Evolutionary conservation across 2,113 vertebrate genomes (phyloP).

Genomic region (Grus americana): DNA sequence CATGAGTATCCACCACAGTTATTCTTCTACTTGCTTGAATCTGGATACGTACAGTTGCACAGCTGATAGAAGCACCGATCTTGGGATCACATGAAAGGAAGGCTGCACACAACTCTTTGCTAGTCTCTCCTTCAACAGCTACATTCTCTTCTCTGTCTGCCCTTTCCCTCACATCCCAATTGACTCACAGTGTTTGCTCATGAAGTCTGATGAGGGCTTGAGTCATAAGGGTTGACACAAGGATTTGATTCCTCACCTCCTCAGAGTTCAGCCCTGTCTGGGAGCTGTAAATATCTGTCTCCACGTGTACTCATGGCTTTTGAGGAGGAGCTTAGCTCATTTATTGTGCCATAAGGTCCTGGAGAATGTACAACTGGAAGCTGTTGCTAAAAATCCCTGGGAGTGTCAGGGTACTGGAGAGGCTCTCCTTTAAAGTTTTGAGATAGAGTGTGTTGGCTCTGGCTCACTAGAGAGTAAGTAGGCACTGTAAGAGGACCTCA

Average conservation of each 20-base stretch:
- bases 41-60: neutral
- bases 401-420: neutral
- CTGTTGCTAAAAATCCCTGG: neutral
- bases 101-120: neutral
- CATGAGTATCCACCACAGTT: neutral
- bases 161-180: neutral
- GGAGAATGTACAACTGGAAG: neutral
- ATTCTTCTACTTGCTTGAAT: neutral
- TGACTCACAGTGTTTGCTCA: constrained; percentile 1
- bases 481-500: neutral
- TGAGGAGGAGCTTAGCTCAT: neutral
- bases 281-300: neutral
- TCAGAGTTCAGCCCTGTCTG: neutral
- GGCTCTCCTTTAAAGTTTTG: neutral
- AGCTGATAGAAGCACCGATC: neutral
- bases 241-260: neutral
- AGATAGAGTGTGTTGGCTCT: neutral
- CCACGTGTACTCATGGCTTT: neutral
- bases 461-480: neutral
- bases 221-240: neutral
- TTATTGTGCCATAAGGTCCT: neutral
- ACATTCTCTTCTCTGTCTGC: neutral
- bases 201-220: neutral
- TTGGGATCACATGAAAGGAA: neutral
- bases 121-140: neutral